Evolutionary conservation across 1,140 invertebrate species (phyloP).

Genomic region (Camponotus pennsylvanicus): DNA sequence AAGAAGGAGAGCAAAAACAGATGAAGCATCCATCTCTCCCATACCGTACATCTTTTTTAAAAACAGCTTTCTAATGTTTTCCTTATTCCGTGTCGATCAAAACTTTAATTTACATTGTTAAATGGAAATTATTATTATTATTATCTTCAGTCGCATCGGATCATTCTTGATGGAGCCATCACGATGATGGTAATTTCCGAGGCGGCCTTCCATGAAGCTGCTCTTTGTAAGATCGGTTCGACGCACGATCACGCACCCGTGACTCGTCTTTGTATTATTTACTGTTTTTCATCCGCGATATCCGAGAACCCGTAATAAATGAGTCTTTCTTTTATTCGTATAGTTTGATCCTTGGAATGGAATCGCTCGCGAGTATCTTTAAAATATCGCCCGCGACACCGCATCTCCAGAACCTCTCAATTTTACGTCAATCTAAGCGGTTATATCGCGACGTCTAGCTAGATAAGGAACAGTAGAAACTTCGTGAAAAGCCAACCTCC

Average conservation of each 20-base stretch:
- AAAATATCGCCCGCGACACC: neutral
- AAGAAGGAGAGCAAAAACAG: neutral
- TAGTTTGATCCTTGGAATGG: neutral
- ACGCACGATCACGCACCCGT: conserved; percentile 23
- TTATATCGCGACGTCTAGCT: neutral
- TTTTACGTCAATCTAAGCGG: neutral
- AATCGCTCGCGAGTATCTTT: neutral
- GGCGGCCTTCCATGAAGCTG: conserved; percentile 38
- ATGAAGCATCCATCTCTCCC: neutral
- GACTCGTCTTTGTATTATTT: conserved; percentile 14
- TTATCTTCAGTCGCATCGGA: neutral
- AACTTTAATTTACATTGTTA: neutral
- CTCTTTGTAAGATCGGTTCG: conserved; percentile 6
- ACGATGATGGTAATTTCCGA: neutral
- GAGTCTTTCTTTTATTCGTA: conserved; percentile 19
- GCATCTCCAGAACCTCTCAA: neutral
- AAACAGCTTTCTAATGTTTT: neutral
- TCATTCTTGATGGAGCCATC: neutral
- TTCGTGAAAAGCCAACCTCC: neutral
- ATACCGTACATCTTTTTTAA: too few relatives aligned
- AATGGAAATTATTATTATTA: neutral
- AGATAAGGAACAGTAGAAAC: neutral
- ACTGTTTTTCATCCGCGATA: conserved; percentile 4
- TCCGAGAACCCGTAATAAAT: neutral
- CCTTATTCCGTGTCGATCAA: neutral